A percentile compares a stretch with the other conserved stretches of the same genome.
phyloP scores from a whole-genome alignment of 2,888 invertebrate species.

The Deroplatys truncata region DNA sequence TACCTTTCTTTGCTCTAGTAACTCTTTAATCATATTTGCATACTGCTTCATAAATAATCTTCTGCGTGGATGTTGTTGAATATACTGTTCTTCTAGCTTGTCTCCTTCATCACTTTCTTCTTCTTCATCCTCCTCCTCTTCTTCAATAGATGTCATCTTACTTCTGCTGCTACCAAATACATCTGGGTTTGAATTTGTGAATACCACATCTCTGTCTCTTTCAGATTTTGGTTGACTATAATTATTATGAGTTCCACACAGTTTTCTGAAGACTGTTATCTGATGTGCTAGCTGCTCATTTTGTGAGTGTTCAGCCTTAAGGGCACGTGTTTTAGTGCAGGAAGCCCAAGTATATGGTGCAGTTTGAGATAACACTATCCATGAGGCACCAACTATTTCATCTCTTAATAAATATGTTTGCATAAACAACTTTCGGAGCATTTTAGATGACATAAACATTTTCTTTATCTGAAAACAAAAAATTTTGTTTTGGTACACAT shows the following conservation, averaged over 20 bases:
- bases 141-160: background rate
- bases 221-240: background rate
- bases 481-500: background rate
- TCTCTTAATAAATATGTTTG: background rate
- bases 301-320: background rate
- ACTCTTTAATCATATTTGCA: slow-evolving; percentile 65
- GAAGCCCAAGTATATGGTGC: background rate
- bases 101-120: slow-evolving; percentile 47
- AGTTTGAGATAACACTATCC: background rate
- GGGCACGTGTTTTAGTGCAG: background rate
- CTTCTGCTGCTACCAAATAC: slow-evolving; percentile 42
- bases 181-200: slow-evolving; percentile 50
- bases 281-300: background rate
- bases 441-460: background rate
- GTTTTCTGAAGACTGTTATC: background rate
- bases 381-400: background rate
- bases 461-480: background rate
- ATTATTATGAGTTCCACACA: background rate
- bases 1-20: slow-evolving; percentile 59
- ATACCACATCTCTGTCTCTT: background rate
- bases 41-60: slow-evolving; percentile 62
- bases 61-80: slow-evolving; percentile 51
- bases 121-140: slow-evolving; percentile 14
- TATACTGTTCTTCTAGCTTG: slow-evolving; percentile 55
- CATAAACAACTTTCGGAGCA: background rate